These are phyloP conservation scores for Tetramorium simillimum DNA, from an alignment of 1,140 invertebrate genomes.

Conservation along the genomic window DNA sequence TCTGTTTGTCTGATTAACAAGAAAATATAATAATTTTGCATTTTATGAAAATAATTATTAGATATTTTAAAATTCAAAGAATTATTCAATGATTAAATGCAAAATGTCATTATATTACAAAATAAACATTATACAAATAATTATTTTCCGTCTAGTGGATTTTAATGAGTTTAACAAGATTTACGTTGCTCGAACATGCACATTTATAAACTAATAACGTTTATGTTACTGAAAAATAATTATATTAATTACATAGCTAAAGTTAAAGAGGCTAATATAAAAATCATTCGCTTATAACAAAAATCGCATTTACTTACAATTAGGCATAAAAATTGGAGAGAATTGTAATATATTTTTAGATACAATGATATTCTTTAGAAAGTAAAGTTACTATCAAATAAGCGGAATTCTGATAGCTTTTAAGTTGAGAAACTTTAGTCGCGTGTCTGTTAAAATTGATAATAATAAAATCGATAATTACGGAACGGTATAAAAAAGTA, in stretches of 20 bases:
- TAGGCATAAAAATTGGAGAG: background rate
- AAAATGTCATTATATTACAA: background rate
- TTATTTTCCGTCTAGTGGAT: constrained; percentile 15
- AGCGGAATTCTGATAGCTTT: background rate
- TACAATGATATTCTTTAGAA: background rate
- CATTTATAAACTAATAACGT: constrained; percentile 72
- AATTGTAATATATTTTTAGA: background rate
- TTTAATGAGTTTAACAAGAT: constrained; percentile 23
- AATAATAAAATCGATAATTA: constrained; percentile 34
- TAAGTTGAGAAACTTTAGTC: background rate
- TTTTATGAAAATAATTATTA: background rate
- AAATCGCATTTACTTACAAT: background rate
- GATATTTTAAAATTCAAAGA: background rate
- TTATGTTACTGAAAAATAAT: constrained; percentile 80
- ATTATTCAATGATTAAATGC: background rate
- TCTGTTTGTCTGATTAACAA: background rate
- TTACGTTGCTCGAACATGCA: constrained; percentile 16
- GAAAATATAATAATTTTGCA: constrained; percentile 13
- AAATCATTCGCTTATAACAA: background rate
- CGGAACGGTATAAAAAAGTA: constrained; percentile 6
- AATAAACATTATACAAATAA: constrained; percentile 15
- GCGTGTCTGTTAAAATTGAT: background rate
- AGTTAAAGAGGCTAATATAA: constrained; percentile 50
- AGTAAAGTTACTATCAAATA: background rate
- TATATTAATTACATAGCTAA: constrained; percentile 78